phyloP scores from a whole-genome alignment of 2,888 invertebrate species.

The Brachypalpus laphriformis region DNA sequence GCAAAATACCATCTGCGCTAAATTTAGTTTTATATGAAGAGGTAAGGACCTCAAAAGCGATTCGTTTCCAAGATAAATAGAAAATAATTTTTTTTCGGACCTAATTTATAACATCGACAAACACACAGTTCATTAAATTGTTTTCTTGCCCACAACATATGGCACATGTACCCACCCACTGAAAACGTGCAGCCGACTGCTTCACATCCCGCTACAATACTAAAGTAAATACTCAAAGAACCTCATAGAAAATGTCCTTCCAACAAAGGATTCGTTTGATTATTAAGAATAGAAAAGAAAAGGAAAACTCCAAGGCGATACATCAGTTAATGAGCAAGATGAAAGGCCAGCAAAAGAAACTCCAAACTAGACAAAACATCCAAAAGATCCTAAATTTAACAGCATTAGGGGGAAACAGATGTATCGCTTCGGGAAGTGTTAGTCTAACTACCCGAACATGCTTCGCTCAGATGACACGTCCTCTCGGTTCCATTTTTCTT shows the following conservation, averaged over 20 bases:
- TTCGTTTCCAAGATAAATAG: neutral
- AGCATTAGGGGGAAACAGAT: constrained; percentile 38
- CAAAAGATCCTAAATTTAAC: constrained; percentile 21
- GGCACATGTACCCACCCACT: neutral
- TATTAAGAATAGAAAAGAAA: neutral
- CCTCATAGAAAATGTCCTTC: neutral
- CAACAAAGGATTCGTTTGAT: neutral
- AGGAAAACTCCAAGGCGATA: constrained; percentile 27
- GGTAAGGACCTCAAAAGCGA: neutral
- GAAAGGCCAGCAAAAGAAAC: constrained; percentile 22
- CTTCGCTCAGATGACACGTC: constrained; percentile 48
- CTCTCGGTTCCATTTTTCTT: constrained; percentile 37
- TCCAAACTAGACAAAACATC: constrained; percentile 40
- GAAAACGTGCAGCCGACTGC: neutral
- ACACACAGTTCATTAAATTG: neutral
- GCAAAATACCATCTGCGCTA: neutral
- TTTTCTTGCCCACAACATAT: neutral
- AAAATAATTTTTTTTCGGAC: neutral
- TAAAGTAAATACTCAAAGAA: no score
- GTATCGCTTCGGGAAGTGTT: constrained; percentile 55
- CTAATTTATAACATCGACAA: neutral
- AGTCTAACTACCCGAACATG: constrained; percentile 55
- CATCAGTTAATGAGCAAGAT: constrained; percentile 55
- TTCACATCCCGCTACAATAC: no score
- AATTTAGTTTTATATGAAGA: neutral